A percentile compares a stretch with the other conserved stretches of the same genome.
These are phyloP conservation scores for Spondyliosoma cantharus DNA, from an alignment of 2,797 vertebrate genomes.

Conservation along the genomic window DNA sequence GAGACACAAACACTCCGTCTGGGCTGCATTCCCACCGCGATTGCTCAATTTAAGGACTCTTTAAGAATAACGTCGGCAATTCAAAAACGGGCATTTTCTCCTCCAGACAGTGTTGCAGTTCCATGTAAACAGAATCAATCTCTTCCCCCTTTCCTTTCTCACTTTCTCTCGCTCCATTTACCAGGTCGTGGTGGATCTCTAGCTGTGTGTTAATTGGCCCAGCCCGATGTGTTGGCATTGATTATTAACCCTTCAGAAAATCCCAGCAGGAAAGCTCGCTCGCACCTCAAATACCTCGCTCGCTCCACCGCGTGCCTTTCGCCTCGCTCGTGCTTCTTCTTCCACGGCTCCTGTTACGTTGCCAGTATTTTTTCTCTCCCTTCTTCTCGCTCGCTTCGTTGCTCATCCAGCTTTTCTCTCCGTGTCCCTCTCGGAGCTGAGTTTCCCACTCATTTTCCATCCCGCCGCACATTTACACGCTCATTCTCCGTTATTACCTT, in stretches of 20 bases:
- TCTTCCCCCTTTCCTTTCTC: slow-evolving; percentile 11
- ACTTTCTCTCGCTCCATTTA: slow-evolving; percentile 54
- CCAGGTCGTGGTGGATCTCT: slow-evolving; percentile 50
- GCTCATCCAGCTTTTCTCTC: not conserved
- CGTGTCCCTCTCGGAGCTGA: not conserved
- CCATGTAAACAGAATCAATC: slow-evolving; percentile 58
- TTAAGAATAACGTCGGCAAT: slow-evolving; percentile 40
- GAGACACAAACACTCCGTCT: not conserved
- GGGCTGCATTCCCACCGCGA: not conserved
- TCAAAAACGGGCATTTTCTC: slow-evolving; percentile 18
- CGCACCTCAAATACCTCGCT: slow-evolving; percentile 35
- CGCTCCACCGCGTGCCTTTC: slow-evolving; percentile 5
- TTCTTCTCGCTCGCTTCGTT: slow-evolving; percentile 1
- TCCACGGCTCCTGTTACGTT: not conserved
- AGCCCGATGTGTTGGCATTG: slow-evolving; percentile 48
- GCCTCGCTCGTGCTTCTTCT: slow-evolving; percentile 9
- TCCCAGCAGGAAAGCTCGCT: slow-evolving; percentile 44
- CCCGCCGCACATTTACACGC: not conserved
- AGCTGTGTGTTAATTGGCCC: slow-evolving; percentile 67
- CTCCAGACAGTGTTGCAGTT: slow-evolving; percentile 28
- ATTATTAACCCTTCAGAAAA: slow-evolving; percentile 63
- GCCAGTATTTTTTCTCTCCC: not conserved
- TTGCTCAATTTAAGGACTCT: slow-evolving; percentile 28
- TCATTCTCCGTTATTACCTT: not conserved
- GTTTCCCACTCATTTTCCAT: not conserved